Evolutionary conservation across 2,888 invertebrate species (phyloP).

Genomic region (Digitonthophagus gazella): DNA sequence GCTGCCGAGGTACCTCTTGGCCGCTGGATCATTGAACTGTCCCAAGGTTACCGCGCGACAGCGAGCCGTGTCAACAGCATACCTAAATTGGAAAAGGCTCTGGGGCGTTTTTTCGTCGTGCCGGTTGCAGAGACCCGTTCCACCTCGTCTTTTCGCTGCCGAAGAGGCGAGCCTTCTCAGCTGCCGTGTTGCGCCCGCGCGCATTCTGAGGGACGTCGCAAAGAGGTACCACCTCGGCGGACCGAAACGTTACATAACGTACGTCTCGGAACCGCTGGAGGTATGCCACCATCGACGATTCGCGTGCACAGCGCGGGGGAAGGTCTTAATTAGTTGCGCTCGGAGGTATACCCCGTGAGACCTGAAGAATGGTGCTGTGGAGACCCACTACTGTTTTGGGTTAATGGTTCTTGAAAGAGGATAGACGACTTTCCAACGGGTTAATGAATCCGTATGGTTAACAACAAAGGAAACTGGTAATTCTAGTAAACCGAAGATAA

Average conservation of each 20-base stretch:
- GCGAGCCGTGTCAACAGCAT: slow-evolving; percentile 18
- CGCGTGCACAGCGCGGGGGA: background rate
- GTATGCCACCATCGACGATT: background rate
- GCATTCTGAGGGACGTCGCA: too few species aligned
- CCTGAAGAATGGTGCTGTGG: background rate
- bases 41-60: slow-evolving; percentile 23
- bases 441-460: too few species aligned
- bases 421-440: background rate
- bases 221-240: background rate
- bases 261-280: background rate
- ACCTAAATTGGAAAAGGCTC: slow-evolving; percentile 17
- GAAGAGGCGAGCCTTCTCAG: background rate
- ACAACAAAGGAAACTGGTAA: too few species aligned
- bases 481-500: too few species aligned
- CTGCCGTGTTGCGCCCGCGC: background rate
- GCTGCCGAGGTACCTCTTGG: background rate
- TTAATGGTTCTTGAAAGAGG: background rate
- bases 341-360: background rate
- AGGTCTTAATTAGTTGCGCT: background rate
- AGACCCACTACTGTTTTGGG: background rate
- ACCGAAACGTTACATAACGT: background rate
- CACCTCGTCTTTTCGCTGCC: background rate
- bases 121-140: background rate
- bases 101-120: slow-evolving; percentile 6
- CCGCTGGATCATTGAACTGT: slow-evolving; percentile 22